These are phyloP conservation scores for Aspidoscelis tigris DNA, from an alignment of 2,113 vertebrate genomes.

Conservation along the genomic window DNA sequence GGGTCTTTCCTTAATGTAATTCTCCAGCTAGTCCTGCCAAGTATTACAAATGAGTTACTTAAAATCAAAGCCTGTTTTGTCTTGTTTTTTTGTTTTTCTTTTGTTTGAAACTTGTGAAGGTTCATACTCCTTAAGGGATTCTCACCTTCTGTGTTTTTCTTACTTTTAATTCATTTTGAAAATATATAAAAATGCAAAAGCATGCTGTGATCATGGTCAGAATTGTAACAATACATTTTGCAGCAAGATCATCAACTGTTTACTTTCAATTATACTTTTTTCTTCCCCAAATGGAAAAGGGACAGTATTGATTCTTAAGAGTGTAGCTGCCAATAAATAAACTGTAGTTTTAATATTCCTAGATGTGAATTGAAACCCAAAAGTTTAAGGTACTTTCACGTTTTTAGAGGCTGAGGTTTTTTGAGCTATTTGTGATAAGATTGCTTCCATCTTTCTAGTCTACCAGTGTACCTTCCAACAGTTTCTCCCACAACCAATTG, in stretches of 20 bases:
- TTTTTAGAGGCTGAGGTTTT: constrained; percentile 46
- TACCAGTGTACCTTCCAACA: constrained; percentile 63
- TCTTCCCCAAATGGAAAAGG: background rate
- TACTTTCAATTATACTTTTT: background rate
- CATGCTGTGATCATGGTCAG: background rate
- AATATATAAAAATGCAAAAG: background rate
- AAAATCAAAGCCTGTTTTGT: constrained; percentile 43
- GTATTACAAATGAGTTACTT: constrained; percentile 43
- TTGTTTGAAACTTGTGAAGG: constrained; percentile 7
- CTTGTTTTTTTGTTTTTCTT: constrained; percentile 15
- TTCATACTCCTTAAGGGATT: constrained; percentile 49
- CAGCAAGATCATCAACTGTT: constrained; percentile 17
- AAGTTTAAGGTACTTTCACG: constrained; percentile 43
- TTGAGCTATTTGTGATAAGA: constrained; percentile 52
- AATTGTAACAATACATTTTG: background rate
- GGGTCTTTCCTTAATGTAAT: constrained; percentile 17
- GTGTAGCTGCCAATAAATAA: background rate
- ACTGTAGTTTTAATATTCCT: constrained; percentile 24
- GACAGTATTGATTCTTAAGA: background rate
- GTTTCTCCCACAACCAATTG: background rate
- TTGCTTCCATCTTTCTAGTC: constrained; percentile 55
- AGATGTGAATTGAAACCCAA: background rate
- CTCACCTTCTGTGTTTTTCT: background rate
- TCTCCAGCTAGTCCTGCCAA: constrained; percentile 35
- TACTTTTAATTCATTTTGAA: constrained; percentile 20